Evolutionary conservation across 2,888 invertebrate genomes (phyloP).

Genomic region (Thereva unica): DNA sequence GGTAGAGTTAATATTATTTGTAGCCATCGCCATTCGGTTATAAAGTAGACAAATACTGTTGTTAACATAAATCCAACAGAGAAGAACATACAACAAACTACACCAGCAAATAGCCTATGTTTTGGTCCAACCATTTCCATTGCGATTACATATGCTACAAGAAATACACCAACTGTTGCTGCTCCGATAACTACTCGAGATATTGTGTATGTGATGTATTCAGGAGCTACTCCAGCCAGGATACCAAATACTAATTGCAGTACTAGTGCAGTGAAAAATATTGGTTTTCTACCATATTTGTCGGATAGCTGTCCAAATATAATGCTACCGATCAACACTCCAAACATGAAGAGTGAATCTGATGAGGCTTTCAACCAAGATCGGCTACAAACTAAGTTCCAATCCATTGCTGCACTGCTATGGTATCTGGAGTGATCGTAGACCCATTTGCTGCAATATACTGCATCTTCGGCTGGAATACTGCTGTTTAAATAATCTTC

Average conservation of each 20-base stretch:
- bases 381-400: slow-evolving; percentile 9
- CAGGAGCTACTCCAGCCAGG: slow-evolving; percentile 68
- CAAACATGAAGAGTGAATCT: slow-evolving; percentile 1
- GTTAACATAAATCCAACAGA: slow-evolving; percentile 72
- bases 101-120: slow-evolving; percentile 70
- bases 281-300: slow-evolving; percentile 61
- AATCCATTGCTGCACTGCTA: slow-evolving; percentile 62
- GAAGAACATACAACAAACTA: slow-evolving; percentile 75
- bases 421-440: slow-evolving; percentile 65
- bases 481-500: slow-evolving; percentile 50
- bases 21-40: slow-evolving; percentile 70
- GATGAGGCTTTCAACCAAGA: not conserved
- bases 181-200: slow-evolving; percentile 71
- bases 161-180: slow-evolving; percentile 75
- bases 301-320: slow-evolving; percentile 2
- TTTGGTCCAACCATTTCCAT: slow-evolving; percentile 74
- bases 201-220: slow-evolving; percentile 69
- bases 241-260: slow-evolving; percentile 71
- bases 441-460: slow-evolving; percentile 63
- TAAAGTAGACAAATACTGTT: slow-evolving; percentile 68
- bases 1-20: slow-evolving; percentile 73
- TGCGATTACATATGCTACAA: slow-evolving; percentile 79
- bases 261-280: slow-evolving; percentile 72
- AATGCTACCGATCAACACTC: slow-evolving; percentile 5
- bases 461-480: slow-evolving; percentile 47